phyloP scores from a whole-genome alignment of 2,113 vertebrate genomes.

The Paradoxurus hermaphroditus region DNA sequence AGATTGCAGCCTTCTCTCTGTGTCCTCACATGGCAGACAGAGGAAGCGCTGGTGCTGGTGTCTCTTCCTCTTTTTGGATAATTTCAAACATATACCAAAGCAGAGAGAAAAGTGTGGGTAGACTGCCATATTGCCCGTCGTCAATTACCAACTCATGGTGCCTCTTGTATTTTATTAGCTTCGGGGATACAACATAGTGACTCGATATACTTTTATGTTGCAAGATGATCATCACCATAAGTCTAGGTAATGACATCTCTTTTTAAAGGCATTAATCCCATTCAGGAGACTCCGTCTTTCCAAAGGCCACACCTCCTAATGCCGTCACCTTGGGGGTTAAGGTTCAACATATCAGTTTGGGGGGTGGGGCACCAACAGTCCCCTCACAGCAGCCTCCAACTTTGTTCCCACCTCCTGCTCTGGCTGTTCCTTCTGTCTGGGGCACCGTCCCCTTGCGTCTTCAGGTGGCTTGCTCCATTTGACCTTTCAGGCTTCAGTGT shows the following conservation, averaged over 20 bases:
- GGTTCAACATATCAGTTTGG: background rate
- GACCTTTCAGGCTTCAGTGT: background rate
- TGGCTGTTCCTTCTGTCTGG: background rate
- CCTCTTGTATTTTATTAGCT: background rate
- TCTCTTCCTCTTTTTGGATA: background rate
- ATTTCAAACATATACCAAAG: background rate
- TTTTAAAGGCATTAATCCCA: background rate
- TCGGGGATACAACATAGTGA: background rate
- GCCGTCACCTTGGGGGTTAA: background rate
- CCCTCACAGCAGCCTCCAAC: accelerated
- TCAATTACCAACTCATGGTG: background rate
- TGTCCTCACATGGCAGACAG: background rate
- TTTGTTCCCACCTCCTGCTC: background rate
- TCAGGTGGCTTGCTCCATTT: background rate
- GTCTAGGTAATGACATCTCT: background rate
- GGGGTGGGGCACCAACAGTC: background rate
- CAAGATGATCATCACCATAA: background rate
- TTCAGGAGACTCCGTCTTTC: background rate
- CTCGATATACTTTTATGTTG: background rate
- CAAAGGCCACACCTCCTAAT: background rate
- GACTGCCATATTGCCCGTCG: background rate
- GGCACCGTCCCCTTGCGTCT: background rate
- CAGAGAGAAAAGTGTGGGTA: background rate
- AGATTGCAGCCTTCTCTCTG: too few species aligned
- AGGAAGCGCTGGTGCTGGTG: background rate